These are phyloP conservation scores for Biston stratarius DNA, from an alignment of 2,888 invertebrate genomes.

Conservation along the genomic window DNA sequence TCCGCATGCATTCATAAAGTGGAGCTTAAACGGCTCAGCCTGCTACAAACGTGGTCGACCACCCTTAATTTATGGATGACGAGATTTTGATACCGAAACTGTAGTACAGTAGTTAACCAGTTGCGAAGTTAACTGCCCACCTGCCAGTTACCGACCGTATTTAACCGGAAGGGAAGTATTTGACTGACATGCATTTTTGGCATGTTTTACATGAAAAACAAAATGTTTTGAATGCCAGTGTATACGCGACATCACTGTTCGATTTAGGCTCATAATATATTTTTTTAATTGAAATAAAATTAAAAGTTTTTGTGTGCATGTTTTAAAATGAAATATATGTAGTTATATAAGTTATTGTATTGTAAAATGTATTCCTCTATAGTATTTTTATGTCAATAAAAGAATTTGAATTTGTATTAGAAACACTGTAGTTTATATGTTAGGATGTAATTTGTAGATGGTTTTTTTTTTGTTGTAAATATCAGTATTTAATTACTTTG, in stretches of 20 bases:
- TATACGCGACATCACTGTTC: not conserved
- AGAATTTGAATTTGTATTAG: too few relatives aligned
- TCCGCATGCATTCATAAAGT: constrained; percentile 73
- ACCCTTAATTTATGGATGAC: constrained; percentile 77
- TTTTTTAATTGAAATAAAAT: too few relatives aligned
- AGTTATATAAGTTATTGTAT: too few relatives aligned
- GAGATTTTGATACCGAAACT: constrained; percentile 71
- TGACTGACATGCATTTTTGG: constrained; percentile 7
- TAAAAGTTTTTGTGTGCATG: not conserved
- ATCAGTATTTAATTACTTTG: too few relatives aligned
- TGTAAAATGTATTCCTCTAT: too few relatives aligned
- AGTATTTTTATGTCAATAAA: too few relatives aligned
- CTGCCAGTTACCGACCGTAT: constrained; percentile 38
- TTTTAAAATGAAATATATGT: too few relatives aligned
- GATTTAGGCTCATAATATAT: not conserved
- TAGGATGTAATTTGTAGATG: too few relatives aligned
- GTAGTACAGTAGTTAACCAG: constrained; percentile 41
- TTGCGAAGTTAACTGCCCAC: constrained; percentile 54
- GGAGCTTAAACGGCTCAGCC: constrained; percentile 69
- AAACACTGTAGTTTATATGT: too few relatives aligned
- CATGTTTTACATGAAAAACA: constrained; percentile 10
- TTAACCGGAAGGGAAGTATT: constrained; percentile 17
- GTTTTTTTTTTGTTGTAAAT: too few relatives aligned
- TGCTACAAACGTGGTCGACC: constrained; percentile 63
- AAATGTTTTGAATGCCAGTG: not conserved